Evolutionary conservation across 2,797 vertebrate species (phyloP).

Genomic region (Acipenser ruthenus): DNA sequence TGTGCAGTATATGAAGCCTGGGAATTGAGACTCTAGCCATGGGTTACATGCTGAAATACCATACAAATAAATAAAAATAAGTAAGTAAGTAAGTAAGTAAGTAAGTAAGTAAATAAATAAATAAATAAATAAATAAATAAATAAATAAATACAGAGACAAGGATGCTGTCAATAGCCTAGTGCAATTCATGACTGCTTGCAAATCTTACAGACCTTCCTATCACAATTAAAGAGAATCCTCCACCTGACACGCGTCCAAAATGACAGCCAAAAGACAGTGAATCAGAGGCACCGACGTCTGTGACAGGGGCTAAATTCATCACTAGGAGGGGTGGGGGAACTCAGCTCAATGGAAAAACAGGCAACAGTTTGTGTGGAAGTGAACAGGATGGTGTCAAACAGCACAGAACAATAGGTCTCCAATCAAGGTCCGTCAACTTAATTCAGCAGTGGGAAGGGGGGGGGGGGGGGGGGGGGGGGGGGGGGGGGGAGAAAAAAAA

Average conservation of each 20-base stretch:
- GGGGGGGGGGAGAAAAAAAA: no score
- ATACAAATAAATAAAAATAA: no score
- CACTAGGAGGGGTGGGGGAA: conserved; percentile 27
- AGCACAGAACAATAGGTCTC: conserved; percentile 39
- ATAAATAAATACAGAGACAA: not conserved
- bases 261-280: conserved; percentile 47
- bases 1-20: no score
- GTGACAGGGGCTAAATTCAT: conserved; percentile 34
- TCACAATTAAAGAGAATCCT: conserved; percentile 20
- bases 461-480: not conserved
- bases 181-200: not conserved
- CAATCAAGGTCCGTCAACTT: conserved; percentile 21
- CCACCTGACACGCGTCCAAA: conserved; percentile 27
- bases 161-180: not conserved
- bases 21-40: no score
- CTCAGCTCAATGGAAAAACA: conserved; percentile 34
- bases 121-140: not conserved
- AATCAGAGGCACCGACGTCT: conserved; percentile 38
- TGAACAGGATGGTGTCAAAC: conserved; percentile 51
- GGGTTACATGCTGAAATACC: no score
- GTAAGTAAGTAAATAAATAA: not conserved
- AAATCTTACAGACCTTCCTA: conserved; percentile 1
- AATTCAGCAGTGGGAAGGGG: not conserved
- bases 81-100: no score
- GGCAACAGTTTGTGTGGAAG: conserved; percentile 35